A percentile compares a stretch with the other conserved stretches of the same genome.
phyloP scores from a whole-genome alignment of 2,113 vertebrate species.

The Osmerus eperlanus region DNA sequence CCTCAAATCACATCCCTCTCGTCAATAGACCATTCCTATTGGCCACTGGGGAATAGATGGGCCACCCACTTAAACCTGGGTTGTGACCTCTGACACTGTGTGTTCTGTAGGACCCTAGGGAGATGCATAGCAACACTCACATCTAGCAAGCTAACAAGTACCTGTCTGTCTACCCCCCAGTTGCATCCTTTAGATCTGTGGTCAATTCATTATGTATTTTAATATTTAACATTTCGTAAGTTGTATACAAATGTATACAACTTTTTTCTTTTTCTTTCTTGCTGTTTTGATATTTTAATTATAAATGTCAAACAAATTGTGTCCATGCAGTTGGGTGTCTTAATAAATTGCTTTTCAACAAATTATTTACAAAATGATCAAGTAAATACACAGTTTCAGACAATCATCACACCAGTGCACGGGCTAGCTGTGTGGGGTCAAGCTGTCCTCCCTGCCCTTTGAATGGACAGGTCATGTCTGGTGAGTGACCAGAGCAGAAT shows the following conservation, averaged over 20 bases:
- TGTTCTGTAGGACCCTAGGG: constrained; percentile 32
- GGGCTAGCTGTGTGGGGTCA: background rate
- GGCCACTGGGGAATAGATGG: constrained; percentile 45
- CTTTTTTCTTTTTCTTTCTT: too few species aligned
- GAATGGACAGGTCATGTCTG: constrained; percentile 37
- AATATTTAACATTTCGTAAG: too few species aligned
- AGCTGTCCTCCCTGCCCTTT: background rate
- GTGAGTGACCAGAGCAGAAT: too few species aligned
- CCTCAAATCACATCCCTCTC: constrained; percentile 16
- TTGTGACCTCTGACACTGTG: constrained; percentile 40
- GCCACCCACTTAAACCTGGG: constrained; percentile 43
- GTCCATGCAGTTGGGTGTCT: too few species aligned
- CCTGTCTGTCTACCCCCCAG: background rate
- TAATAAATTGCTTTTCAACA: too few species aligned
- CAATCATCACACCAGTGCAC: too few species aligned
- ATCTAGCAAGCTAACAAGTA: constrained; percentile 7
- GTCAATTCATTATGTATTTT: too few species aligned
- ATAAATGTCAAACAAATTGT: too few species aligned
- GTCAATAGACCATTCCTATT: constrained; percentile 32
- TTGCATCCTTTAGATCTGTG: background rate
- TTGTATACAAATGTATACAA: too few species aligned
- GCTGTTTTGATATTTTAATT: too few species aligned
- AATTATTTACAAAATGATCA: too few species aligned
- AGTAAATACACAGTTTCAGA: too few species aligned
- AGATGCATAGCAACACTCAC: constrained; percentile 21